These are phyloP conservation scores for Phrynosoma blainvillii DNA, from an alignment of 2,113 vertebrate genomes.

Conservation along the genomic window DNA sequence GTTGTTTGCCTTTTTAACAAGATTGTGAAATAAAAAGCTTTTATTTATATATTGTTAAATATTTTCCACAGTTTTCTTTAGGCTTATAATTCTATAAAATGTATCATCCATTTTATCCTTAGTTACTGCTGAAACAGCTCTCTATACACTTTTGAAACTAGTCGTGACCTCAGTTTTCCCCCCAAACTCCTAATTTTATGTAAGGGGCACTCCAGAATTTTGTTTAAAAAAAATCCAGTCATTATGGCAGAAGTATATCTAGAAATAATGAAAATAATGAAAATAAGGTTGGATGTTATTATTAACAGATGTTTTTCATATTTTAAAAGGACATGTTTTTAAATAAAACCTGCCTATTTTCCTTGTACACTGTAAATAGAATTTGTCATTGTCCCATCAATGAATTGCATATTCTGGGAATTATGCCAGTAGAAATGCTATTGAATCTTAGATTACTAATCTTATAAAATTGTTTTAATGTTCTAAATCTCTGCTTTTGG, in stretches of 20 bases:
- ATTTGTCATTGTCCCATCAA: constrained; percentile 62
- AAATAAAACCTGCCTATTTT: constrained; percentile 69
- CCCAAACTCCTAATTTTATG: constrained; percentile 14
- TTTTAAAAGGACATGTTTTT: constrained; percentile 67
- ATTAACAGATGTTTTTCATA: constrained; percentile 69
- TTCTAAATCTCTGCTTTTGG: constrained; percentile 39
- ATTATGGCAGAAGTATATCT: constrained; percentile 52
- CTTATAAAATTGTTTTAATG: constrained; percentile 57
- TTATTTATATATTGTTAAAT: not conserved
- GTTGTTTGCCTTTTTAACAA: not conserved
- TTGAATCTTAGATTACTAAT: constrained; percentile 64
- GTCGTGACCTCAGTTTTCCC: not conserved
- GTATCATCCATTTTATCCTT: not conserved
- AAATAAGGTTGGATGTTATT: constrained; percentile 65
- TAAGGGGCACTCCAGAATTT: constrained; percentile 39
- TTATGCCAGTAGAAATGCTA: constrained; percentile 59
- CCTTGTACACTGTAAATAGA: constrained; percentile 66
- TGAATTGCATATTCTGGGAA: constrained; percentile 65
- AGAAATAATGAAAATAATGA: constrained; percentile 71
- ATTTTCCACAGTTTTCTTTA: not conserved
- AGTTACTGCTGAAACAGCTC: not conserved
- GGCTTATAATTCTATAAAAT: not conserved
- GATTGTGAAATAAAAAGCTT: not conserved
- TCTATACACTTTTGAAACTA: not conserved
- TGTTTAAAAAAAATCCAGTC: constrained; percentile 46